A percentile compares a stretch with the other conserved stretches of the same genome.
Evolutionary conservation across 2,888 invertebrate genomes (phyloP).

Genomic region (Parthenolecanium corni): DNA sequence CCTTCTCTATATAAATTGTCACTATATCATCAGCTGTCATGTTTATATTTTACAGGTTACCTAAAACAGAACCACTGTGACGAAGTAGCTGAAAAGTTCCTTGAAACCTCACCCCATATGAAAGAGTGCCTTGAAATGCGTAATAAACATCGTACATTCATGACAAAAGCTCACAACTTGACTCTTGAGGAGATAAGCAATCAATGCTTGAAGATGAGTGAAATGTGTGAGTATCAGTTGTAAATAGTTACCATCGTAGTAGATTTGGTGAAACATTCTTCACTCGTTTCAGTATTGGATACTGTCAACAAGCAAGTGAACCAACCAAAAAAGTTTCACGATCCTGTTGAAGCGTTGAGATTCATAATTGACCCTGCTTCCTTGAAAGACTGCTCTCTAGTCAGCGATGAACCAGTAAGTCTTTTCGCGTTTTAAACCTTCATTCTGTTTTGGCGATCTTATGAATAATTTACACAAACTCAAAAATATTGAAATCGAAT

Average conservation of each 20-base stretch:
- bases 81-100: neutral
- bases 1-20: too few species aligned
- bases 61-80: neutral
- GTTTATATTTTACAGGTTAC: neutral
- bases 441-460: too few species aligned
- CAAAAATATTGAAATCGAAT: too few species aligned
- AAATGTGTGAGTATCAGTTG: neutral
- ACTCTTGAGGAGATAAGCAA: neutral
- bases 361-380: too few species aligned
- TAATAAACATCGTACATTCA: neutral
- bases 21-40: too few species aligned
- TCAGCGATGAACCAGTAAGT: too few species aligned
- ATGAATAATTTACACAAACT: too few species aligned
- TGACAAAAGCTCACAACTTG: neutral
- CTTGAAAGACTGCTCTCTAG: too few species aligned
- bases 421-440: too few species aligned
- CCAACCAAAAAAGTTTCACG: too few species aligned
- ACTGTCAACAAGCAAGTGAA: neutral
- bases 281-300: neutral
- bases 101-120: neutral
- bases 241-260: neutral
- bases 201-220: neutral
- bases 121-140: neutral
- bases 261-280: neutral
- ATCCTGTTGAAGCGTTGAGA: too few species aligned